Evolutionary conservation across 2,888 invertebrate genomes (phyloP).

Genomic region (Heteromyza rotundicornis): DNA sequence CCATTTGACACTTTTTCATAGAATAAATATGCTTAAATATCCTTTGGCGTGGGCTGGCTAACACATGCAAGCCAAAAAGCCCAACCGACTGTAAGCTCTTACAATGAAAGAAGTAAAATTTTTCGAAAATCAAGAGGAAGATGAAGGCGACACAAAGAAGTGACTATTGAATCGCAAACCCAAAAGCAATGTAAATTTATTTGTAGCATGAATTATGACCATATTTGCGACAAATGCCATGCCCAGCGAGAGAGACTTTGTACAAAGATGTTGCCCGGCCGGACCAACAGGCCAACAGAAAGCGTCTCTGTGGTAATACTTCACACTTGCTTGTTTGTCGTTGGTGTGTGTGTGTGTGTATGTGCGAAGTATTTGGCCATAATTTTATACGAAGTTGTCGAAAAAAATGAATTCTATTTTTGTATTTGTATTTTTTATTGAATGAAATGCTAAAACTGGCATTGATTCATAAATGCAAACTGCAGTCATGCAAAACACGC

Average conservation of each 20-base stretch:
- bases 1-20: neutral
- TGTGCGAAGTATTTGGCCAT: no score
- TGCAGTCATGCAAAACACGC: constrained; percentile 35
- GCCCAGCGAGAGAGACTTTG: no score
- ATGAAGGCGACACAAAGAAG: no score
- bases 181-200: constrained; percentile 47
- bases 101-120: no score
- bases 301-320: no score
- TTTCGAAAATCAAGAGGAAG: no score
- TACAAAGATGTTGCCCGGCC: constrained; percentile 16
- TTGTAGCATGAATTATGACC: constrained; percentile 59
- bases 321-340: neutral
- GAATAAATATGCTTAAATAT: constrained; percentile 5
- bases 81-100: no score
- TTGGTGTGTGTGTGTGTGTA: no score
- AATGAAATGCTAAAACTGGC: constrained; percentile 57
- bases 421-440: constrained; percentile 49
- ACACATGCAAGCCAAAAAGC: neutral
- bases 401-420: neutral
- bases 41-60: constrained; percentile 31
- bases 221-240: constrained; percentile 53
- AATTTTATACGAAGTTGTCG: no score
- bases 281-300: neutral
- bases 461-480: constrained; percentile 54
- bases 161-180: no score